Conservation (phyloP, 2,888 invertebrate genomes). For the Pristionchus exspectatus region DNA sequence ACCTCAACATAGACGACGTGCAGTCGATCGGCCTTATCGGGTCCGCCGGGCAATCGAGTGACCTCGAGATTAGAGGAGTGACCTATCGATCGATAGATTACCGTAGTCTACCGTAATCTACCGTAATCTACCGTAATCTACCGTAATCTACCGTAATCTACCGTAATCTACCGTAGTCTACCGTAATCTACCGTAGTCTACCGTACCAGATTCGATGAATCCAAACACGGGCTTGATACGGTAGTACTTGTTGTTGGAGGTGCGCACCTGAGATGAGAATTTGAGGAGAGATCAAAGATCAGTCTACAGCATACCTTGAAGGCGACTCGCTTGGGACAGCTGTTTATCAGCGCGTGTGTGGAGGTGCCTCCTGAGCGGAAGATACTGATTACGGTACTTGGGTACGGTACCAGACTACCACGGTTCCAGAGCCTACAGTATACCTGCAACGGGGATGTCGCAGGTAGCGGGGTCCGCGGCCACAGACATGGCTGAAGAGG, state of each 20-base stretch:
- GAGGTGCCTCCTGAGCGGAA: not conserved
- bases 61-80: slow-evolving; percentile 6
- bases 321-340: slow-evolving; percentile 16
- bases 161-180: not conserved
- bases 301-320: slow-evolving; percentile 13
- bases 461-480: slow-evolving; percentile 34
- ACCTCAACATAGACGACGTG: slow-evolving; percentile 45
- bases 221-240: slow-evolving; percentile 51
- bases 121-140: not conserved
- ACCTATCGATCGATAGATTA: not conserved
- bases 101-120: not conserved
- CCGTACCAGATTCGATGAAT: slow-evolving; percentile 9
- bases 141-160: not conserved
- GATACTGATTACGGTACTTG: not conserved
- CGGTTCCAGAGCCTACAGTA: not conserved
- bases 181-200: not conserved
- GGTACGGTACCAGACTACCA: not conserved
- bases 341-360: slow-evolving; percentile 33
- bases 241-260: slow-evolving; percentile 52
- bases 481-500: not conserved
- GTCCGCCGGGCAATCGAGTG: slow-evolving; percentile 25
- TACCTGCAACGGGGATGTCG: slow-evolving; percentile 14
- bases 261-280: slow-evolving; percentile 15
- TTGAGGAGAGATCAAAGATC: slow-evolving; percentile 31
- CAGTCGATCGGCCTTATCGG: slow-evolving; percentile 41